Evolutionary conservation across 2,113 vertebrate species (phyloP), one percentile per base, ranked within the genome.

Genomic region (Laterallus jamaicensis): DNA sequence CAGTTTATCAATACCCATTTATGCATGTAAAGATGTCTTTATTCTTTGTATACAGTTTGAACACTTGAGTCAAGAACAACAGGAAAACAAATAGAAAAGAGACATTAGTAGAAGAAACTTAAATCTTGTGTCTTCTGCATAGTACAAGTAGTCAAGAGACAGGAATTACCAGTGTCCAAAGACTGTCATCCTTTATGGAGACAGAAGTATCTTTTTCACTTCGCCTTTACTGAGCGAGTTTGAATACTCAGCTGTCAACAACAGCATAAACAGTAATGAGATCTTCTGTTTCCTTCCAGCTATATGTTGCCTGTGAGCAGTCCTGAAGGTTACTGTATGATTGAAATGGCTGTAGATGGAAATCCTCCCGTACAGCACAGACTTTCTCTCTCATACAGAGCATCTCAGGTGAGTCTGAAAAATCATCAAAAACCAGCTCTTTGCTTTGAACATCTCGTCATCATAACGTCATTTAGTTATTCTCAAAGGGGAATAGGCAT

Each of bases 301-400:
- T 99, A 98, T 88, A 78, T 91, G 82, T 92, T 99, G 78, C 97
- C 98, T 82, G 93, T 90, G 92, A 96, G 93, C 94, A 98, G 88
- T 96, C 94, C 97, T 82, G 95, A 92, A 90, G 95, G 97, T 71
- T 93, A 95, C 40, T 99, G 98, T 94, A 87, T 98, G 97, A 98
- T 99, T 98, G 98, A 99, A 98, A 98, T 99, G 94, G 94, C 96
- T 87, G 96, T 93, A 76, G 97, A 97, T 95, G 97, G 98, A 97
- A 97, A 97, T 92, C 91, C 97, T 59, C 97, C 97, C 80, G 92
- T 97, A 75, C 97, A 82, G 87, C 97, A 96, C 40, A 96, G 97
- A 96, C 97, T 98, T 77, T 92, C 82, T 24, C 44, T 98, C 82
- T 92, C 95, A 11, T 74, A 95, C 59, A 76, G 4, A 24, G 16